Percentiles rank a stretch among this genome's conserved stretches.
These are phyloP conservation scores for Bos taurus DNA, from an alignment of 2,113 vertebrate species.

Conservation along the genomic window ARS-UCD2.0 NC_037342.1:31903001-31903500, in stretches of 20 bases:
- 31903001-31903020: background rate
- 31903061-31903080: background rate
- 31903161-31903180: too few species aligned
- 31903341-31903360: background rate
- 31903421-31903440: background rate
- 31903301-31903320: background rate
- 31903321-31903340: background rate
- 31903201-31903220: background rate
- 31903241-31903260: accelerated
- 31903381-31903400: background rate
- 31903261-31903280: background rate
- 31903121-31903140: background rate
- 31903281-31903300: background rate
- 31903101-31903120: background rate
- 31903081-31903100: background rate
- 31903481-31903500: background rate
- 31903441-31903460: background rate
- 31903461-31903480: background rate
- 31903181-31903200: background rate
- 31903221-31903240: background rate
- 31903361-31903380: background rate
- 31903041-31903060: background rate
- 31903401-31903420: background rate
- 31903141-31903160: background rate
- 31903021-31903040: background rate